Percentiles rank a stretch among this genome's conserved stretches.
Evolutionary conservation across 2,113 vertebrate genomes (phyloP).

Genomic region (Eurystomus gularis): DNA sequence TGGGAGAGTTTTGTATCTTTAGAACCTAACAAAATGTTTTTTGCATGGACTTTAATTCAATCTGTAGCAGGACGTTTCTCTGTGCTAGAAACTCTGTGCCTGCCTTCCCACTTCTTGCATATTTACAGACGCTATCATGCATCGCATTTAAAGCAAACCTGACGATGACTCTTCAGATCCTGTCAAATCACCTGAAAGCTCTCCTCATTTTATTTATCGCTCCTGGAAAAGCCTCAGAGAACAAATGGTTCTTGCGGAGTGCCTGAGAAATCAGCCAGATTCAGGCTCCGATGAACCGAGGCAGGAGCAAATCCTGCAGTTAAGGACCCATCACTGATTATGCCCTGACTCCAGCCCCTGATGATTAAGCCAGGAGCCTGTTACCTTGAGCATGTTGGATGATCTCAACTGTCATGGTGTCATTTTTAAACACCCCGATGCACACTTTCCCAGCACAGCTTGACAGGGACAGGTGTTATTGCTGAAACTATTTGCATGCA

Average conservation of each 20-base stretch:
- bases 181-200: constrained; percentile 38
- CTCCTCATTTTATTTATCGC: background rate
- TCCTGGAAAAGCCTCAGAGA: constrained; percentile 37
- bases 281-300: background rate
- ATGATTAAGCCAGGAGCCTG: constrained; percentile 33
- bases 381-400: constrained; percentile 19
- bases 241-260: background rate
- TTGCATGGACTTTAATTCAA: background rate
- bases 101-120: background rate
- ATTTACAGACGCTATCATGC: background rate
- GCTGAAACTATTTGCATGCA: background rate
- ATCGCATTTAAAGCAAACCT: background rate
- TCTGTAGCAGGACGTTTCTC: background rate
- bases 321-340: constrained; percentile 38
- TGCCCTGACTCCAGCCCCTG: background rate
- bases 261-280: constrained; percentile 43
- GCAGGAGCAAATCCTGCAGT: constrained; percentile 7
- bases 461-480: constrained; percentile 34
- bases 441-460: background rate
- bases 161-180: background rate
- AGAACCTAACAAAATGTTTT: background rate
- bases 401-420: constrained; percentile 35
- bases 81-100: background rate
- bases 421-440: constrained; percentile 39
- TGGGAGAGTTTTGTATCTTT: background rate